A percentile compares a stretch with the other conserved stretches of the same genome.
Evolutionary conservation across 2,888 invertebrate genomes (phyloP).

Genomic region (Nasonia oneida): DNA sequence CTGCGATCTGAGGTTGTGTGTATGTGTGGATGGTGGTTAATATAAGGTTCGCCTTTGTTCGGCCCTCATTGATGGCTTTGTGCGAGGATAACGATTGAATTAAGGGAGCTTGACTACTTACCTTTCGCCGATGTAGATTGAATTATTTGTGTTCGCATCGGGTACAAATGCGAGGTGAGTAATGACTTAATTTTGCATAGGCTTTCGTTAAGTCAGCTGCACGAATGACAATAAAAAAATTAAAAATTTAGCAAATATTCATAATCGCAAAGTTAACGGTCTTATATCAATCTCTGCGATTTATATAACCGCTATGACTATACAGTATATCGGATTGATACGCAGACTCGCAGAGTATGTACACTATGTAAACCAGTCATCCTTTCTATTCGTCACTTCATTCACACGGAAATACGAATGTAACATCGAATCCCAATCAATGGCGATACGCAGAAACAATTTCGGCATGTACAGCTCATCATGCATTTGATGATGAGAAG

Average conservation of each 20-base stretch:
- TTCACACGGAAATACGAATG: background rate
- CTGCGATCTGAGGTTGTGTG: background rate
- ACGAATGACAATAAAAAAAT: too few relatives aligned
- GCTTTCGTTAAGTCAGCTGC: too few relatives aligned
- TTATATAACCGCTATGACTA: background rate
- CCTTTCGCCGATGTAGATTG: background rate
- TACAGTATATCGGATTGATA: background rate
- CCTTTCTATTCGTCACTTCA: slow-evolving; percentile 1
- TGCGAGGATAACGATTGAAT: slow-evolving; percentile 12
- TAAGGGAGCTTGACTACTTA: background rate
- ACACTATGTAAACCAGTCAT: slow-evolving; percentile 24
- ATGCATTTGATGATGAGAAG: background rate
- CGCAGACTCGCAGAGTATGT: background rate
- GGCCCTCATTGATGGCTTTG: slow-evolving; percentile 5
- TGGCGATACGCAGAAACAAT: slow-evolving; percentile 35
- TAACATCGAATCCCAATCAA: slow-evolving; percentile 25
- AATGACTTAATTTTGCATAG: background rate
- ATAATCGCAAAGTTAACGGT: too few relatives aligned
- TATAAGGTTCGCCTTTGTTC: background rate
- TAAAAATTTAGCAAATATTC: too few relatives aligned
- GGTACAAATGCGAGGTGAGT: background rate
- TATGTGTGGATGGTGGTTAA: background rate
- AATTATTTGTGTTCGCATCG: background rate
- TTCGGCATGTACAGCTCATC: background rate
- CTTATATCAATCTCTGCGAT: background rate